phyloP scores from a whole-genome alignment of 2,888 invertebrate genomes.

The Alloplasta piceator region DNA sequence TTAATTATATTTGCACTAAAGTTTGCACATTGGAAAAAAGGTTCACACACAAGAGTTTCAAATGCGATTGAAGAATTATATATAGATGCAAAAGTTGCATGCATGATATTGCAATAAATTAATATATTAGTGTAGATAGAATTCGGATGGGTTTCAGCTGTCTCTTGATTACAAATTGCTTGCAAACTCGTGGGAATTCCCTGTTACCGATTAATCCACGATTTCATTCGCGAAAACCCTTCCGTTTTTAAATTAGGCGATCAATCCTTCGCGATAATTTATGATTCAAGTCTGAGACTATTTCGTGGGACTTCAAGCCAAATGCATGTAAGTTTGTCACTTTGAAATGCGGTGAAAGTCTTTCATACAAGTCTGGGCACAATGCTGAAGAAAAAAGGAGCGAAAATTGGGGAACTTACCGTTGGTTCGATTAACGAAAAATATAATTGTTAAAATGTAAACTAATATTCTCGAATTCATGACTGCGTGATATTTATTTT shows the following conservation, averaged over 20 bases:
- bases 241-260: conserved; percentile 10
- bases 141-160: conserved; percentile 40
- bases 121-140: background rate
- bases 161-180: conserved; percentile 16
- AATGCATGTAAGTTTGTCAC: conserved; percentile 37
- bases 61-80: background rate
- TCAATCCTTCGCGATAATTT: conserved; percentile 11
- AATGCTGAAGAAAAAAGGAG: background rate
- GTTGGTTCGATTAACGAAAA: conserved; percentile 61
- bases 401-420: conserved; percentile 67
- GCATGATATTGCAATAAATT: background rate
- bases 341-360: conserved; percentile 55
- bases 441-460: conserved; percentile 58
- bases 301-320: conserved; percentile 23
- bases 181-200: conserved; percentile 25
- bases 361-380: background rate
- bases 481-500: conserved; percentile 15
- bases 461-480: conserved; percentile 66
- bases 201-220: background rate
- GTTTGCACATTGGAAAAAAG: background rate
- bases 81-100: background rate
- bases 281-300: conserved; percentile 10
- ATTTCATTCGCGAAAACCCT: background rate
- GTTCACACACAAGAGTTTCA: background rate
- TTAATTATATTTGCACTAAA: conserved; percentile 28